Conservation (phyloP, 2,797 vertebrate genomes). For the Erethizon dorsatum region DNA sequence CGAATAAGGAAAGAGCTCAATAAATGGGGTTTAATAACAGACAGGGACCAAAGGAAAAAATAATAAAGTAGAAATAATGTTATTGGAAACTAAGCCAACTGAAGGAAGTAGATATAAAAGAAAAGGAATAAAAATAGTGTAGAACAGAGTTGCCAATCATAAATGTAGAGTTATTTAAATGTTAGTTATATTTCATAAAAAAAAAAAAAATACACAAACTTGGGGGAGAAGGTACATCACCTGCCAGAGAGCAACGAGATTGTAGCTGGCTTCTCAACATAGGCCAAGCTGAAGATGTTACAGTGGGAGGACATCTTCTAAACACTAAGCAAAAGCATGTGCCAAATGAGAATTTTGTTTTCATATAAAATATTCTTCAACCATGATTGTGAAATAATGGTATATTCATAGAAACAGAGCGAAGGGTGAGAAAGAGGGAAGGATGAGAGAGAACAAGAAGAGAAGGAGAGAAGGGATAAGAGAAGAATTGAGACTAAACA, state of each 20-base stretch:
- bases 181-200: neutral
- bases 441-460: neutral
- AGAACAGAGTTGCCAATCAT: neutral
- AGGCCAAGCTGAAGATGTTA: too few species aligned
- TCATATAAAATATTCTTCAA: neutral
- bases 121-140: neutral
- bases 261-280: neutral
- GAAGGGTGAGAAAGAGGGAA: neutral
- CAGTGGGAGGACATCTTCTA: too few species aligned
- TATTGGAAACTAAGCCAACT: neutral
- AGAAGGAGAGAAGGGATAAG: fast-evolving
- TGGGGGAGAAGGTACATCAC: too few species aligned
- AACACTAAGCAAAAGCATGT: too few species aligned
- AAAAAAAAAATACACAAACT: neutral
- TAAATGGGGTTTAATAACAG: neutral
- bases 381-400: neutral
- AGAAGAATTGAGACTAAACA: neutral
- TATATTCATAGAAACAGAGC: neutral
- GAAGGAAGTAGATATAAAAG: neutral
- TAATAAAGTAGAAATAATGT: neutral
- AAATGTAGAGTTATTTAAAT: neutral
- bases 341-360: neutral
- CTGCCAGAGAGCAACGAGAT: neutral
- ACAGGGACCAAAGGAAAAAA: neutral
- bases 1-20: neutral